Base-by-base conservation (phyloP, 2,888 invertebrate genomes). In the Pyrochroa serraticornis region DNA sequence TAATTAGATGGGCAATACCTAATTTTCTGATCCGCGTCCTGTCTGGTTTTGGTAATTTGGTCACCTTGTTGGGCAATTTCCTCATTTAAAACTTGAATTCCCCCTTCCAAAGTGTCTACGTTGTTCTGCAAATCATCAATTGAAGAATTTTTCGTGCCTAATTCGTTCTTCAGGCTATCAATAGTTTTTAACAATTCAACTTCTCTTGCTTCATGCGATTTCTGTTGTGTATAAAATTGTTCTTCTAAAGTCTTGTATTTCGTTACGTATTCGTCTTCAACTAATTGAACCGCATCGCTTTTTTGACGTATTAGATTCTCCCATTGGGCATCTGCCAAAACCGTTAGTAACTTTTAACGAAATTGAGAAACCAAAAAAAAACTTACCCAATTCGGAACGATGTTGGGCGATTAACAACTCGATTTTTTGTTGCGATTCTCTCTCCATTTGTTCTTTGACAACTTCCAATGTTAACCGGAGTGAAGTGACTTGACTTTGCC, bases 241-340 rank as follows among this genome's bases (percentile, higher is more conserved):
- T 80, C 80, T 66, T 81, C 80, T 38, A 81, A 64, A 31, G 76
- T 77, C 64, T 79, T 78, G 60, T 80, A 77, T 71, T 81, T 80
- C 0, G 82, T 81, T 7, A 82, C 77, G 69, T 86, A 87, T 68
- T 87, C 85, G 49, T 82, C 78, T 78, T 87, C 86, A 76, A 87
- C 82, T 39, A 84, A 75, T 50, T 82, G 77, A 7, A 87, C 79
- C 37, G 86, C 86, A 66, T 79, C 83, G 71, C 85, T 85, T 70
- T 87, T 87, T 73, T 87, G 87, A 45, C 80, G 77, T 75, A 85
- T 84, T 62, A 87, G 82, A 66, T 83, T 83, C 58, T 85, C 85
- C 86, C 87, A 87, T 75, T 87, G 87, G 3, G 84, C 81, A 65
- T 87, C 87, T 87, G 76, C 34, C 67, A 58, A 5, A 57, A 42